These are phyloP conservation scores for Petroica traversi DNA, from an alignment of 2,113 vertebrate species.

Conservation along the genomic window DNA sequence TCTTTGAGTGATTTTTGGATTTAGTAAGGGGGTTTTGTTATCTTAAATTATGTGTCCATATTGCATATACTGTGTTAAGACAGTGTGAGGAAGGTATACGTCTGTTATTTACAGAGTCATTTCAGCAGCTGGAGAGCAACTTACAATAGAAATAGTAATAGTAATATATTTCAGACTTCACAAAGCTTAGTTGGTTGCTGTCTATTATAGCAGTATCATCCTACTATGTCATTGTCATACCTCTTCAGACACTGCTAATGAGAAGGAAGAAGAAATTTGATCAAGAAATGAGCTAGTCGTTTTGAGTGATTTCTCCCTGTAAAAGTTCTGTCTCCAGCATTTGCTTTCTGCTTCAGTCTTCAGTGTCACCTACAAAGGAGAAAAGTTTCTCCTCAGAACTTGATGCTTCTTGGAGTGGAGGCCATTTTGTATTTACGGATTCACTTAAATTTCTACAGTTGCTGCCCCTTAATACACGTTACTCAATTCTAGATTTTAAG, in stretches of 20 bases:
- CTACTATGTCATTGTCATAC: background rate
- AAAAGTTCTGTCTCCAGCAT: background rate
- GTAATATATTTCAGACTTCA: background rate
- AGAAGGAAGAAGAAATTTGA: background rate
- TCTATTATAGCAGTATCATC: background rate
- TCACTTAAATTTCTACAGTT: background rate
- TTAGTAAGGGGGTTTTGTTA: background rate
- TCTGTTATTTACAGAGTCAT: background rate
- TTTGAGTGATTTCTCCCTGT: background rate
- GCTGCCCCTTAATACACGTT: background rate
- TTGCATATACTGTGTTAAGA: background rate
- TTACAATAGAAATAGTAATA: too few relatives aligned
- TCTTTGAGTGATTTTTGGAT: background rate
- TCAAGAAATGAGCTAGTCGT: background rate
- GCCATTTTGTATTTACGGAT: background rate
- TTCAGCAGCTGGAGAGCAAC: background rate
- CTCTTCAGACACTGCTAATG: background rate
- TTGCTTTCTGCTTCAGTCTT: background rate
- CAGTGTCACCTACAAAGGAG: background rate
- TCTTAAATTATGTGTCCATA: background rate
- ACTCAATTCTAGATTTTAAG: background rate
- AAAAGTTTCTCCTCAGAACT: background rate
- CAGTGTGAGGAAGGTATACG: background rate
- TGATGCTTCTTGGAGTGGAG: background rate
- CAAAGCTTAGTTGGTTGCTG: background rate